Evolutionary conservation across 2,113 vertebrate genomes (phyloP).

Genomic region (Monopterus albus): DNA sequence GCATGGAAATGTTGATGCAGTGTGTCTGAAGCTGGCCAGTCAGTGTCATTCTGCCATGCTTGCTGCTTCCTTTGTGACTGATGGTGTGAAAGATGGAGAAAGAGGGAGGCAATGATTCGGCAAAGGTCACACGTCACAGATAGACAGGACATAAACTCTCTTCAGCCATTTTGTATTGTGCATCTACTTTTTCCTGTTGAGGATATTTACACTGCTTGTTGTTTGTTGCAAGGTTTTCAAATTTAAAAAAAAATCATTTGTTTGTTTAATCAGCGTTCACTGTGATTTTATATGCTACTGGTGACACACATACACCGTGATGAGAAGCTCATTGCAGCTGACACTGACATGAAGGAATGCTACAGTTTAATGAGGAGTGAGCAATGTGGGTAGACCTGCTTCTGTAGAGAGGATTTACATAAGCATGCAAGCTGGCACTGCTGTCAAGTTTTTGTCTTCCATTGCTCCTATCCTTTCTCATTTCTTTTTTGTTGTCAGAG

Average conservation of each 20-base stretch:
- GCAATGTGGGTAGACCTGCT: conserved; percentile 38
- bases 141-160: conserved; percentile 8
- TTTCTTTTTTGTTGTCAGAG: neutral
- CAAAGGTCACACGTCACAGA: conserved; percentile 35
- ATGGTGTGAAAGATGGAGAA: conserved; percentile 27
- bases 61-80: conserved; percentile 32
- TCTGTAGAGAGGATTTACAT: conserved; percentile 46
- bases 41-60: conserved; percentile 61
- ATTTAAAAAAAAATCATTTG: neutral
- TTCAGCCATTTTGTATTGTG: neutral
- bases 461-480: neutral
- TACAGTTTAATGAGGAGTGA: conserved; percentile 13
- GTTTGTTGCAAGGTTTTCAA: neutral
- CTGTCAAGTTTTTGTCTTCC: conserved; percentile 14
- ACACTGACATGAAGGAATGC: conserved; percentile 35
- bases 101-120: conserved; percentile 39
- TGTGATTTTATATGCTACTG: neutral
- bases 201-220: neutral
- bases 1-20: conserved; percentile 21
- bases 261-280: neutral
- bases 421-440: conserved; percentile 52
- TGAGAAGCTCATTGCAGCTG: conserved; percentile 18
- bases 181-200: neutral
- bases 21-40: conserved; percentile 29
- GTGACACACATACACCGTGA: neutral